Evolutionary conservation across 1,140 invertebrate species (phyloP).

Genomic region (Babylonia areolata): DNA sequence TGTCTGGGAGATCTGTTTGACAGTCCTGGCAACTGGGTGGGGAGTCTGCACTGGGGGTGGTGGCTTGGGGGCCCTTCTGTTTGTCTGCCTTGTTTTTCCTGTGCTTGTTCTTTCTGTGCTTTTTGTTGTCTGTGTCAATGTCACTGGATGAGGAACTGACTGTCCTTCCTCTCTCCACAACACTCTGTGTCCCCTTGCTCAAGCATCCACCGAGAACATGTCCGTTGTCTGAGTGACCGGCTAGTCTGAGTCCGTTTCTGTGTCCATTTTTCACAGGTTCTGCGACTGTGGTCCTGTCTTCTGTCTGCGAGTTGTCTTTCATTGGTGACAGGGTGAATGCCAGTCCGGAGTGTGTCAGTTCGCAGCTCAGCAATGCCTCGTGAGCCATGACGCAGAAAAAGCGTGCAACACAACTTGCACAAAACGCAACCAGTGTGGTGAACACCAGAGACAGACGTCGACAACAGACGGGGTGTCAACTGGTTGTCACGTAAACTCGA

Average conservation of each 20-base stretch:
- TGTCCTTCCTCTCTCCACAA: not conserved
- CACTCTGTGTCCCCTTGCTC: not conserved
- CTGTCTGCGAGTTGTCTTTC: not conserved
- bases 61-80: not conserved
- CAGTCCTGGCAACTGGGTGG: not conserved
- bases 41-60: not conserved
- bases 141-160: not conserved
- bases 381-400: not conserved
- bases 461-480: too few relatives aligned
- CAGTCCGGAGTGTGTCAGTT: not conserved
- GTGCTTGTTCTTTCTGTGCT: not conserved
- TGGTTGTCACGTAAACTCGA: too few relatives aligned
- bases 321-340: not conserved
- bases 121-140: not conserved
- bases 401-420: not conserved
- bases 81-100: not conserved
- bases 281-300: not conserved
- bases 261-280: not conserved
- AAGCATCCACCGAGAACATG: not conserved
- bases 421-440: too few relatives aligned
- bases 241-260: not conserved
- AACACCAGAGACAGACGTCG: too few relatives aligned
- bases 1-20: not conserved
- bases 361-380: not conserved
- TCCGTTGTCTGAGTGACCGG: not conserved